phyloP scores from a whole-genome alignment of 2,888 invertebrate species.

The Pseudoips prasinana region DNA sequence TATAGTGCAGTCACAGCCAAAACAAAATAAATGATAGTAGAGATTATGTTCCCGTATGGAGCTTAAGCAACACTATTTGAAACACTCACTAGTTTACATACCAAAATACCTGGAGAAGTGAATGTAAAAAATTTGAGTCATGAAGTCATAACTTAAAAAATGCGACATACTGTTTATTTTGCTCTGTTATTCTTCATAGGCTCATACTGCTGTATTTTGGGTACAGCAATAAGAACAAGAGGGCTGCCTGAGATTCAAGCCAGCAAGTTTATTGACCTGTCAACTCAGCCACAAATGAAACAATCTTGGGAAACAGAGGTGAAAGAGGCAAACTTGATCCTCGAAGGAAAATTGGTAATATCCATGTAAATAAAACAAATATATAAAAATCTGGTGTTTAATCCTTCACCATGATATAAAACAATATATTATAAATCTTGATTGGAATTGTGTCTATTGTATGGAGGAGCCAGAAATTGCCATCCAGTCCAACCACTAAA shows the following conservation, averaged over 20 bases:
- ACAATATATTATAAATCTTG: constrained; percentile 30
- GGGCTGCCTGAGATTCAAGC: constrained; percentile 69
- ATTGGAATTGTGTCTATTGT: constrained; percentile 38
- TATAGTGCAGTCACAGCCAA: too few relatives aligned
- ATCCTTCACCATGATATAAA: constrained; percentile 50
- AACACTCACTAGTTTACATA: too few relatives aligned
- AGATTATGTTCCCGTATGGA: too few relatives aligned
- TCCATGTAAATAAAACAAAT: constrained; percentile 36
- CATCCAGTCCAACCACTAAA: constrained; percentile 9
- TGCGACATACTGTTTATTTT: too few relatives aligned
- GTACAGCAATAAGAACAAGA: constrained; percentile 61
- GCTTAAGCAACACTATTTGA: too few relatives aligned
- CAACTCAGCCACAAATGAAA: constrained; percentile 57
- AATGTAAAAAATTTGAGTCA: too few relatives aligned
- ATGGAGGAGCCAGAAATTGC: constrained; percentile 17
- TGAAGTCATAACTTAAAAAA: too few relatives aligned
- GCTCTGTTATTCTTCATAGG: constrained; percentile 47
- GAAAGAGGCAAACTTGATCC: constrained; percentile 54
- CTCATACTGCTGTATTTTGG: constrained; percentile 71
- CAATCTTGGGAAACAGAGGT: constrained; percentile 67
- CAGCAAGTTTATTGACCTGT: constrained; percentile 64
- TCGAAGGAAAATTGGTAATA: constrained; percentile 56
- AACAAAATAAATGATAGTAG: too few relatives aligned
- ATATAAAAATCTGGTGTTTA: constrained; percentile 41
- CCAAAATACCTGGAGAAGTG: too few relatives aligned